Evolutionary conservation across 2,113 vertebrate species (phyloP), one percentile per base, ranked within the genome.

Genomic region (Laticauda laticaudata): DNA sequence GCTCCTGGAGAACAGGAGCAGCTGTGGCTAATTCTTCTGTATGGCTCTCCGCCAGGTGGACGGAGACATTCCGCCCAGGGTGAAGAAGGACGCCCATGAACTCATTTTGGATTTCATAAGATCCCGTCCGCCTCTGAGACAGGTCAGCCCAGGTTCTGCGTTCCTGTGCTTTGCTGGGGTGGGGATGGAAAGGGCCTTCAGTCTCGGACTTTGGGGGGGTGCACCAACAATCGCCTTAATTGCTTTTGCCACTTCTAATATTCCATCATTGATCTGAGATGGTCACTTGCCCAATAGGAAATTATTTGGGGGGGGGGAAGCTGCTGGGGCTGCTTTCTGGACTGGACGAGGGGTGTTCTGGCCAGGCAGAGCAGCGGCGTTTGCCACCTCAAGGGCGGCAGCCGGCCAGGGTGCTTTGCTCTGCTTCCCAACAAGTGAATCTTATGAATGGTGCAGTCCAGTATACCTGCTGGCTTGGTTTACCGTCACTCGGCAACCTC

Each of bases 51-150:
- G 20, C 4, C 96, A 99, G 99, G 98, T 99, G 86, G 98, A 99
- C 0, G 99, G 99, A 8, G 98, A 99, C 94, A 99, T 99, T 89
- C 98, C 99, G 0, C 98, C 98, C 0, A 96, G 97, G 91, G 98
- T 99, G 92, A 99, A 99, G 97, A 99, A 98, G 92, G 98, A 98
- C 0, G 99, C 99, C 9, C 99, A 99, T 0, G 99, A 99, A 54
- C 95, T 99, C 87, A 99, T 99, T 29, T 97, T 99, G 3, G 99
- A 99, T 86, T 99, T 99, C 95, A 99, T 99, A 95, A 98, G 99
- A 91, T 99, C 99, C 1, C 98, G 99, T 86, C 99, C 99, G 2
- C 99, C 99, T 0, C 97, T 99, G 45, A 99, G 99, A 97, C 99
- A 99, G 94, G 99, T 98, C 93, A 95, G 43, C 48, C 18, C 3